A percentile compares a stretch with the other conserved stretches of the same genome.
These are phyloP conservation scores for Xiphophorus maculatus DNA, from an alignment of 2,113 vertebrate genomes.

Conservation along the genomic window DNA sequence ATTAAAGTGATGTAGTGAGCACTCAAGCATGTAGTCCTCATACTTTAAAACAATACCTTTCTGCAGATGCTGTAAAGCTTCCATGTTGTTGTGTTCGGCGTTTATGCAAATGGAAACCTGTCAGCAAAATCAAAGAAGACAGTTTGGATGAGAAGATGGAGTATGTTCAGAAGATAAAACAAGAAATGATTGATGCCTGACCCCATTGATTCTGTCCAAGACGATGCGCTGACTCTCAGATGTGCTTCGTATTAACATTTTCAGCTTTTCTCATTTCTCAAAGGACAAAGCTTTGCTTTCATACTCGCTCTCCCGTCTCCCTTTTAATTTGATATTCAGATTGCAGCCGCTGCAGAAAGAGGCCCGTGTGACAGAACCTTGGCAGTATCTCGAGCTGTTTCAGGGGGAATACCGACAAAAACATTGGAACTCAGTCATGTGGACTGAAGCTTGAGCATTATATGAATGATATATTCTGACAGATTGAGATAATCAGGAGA, in stretches of 20 bases:
- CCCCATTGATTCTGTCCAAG: neutral
- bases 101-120: constrained; percentile 51
- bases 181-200: constrained; percentile 59
- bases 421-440: neutral
- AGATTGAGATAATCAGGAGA: constrained; percentile 3
- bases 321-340: constrained; percentile 1
- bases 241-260: constrained; percentile 37
- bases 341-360: neutral
- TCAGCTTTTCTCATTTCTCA: neutral
- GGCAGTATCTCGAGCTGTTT: neutral
- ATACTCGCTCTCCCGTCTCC: neutral
- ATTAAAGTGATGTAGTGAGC: neutral
- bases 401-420: neutral
- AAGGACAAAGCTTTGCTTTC: neutral
- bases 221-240: constrained; percentile 24
- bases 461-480: constrained; percentile 9
- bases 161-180: constrained; percentile 34
- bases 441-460: constrained; percentile 2
- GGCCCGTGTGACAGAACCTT: neutral
- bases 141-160: constrained; percentile 43
- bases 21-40: neutral
- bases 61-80: constrained; percentile 33
- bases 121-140: constrained; percentile 57
- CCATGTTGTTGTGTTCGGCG: constrained; percentile 7
- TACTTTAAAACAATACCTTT: constrained; percentile 1